These are phyloP conservation scores for Drosophila subpulchrella DNA, from an alignment of 1,140 invertebrate species.

Conservation along the genomic window DNA sequence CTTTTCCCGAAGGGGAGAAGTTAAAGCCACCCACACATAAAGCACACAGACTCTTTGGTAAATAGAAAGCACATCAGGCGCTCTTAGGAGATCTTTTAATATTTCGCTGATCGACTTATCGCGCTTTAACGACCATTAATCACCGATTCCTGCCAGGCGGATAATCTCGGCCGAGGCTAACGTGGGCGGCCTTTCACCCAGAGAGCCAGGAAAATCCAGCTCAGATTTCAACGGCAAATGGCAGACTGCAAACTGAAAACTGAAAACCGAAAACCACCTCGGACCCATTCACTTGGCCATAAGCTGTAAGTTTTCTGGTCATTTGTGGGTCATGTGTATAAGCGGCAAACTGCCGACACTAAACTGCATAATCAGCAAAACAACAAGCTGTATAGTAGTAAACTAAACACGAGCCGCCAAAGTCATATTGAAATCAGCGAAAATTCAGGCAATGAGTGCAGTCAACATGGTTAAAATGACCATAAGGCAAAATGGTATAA, in stretches of 20 bases:
- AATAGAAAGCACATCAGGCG: constrained; percentile 35
- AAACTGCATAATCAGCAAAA: constrained; percentile 56
- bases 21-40: constrained; percentile 2
- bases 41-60: neutral
- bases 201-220: constrained; percentile 43
- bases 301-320: constrained; percentile 39
- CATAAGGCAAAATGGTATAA: neutral
- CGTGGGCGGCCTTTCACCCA: constrained; percentile 49
- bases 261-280: constrained; percentile 9
- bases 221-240: constrained; percentile 51
- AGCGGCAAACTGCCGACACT: constrained; percentile 28
- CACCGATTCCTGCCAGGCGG: constrained; percentile 37
- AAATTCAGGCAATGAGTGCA: constrained; percentile 63
- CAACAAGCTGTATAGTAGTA: constrained; percentile 13
- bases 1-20: constrained; percentile 22
- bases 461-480: constrained; percentile 44
- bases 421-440: constrained; percentile 27
- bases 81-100: constrained; percentile 30
- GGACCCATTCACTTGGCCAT: constrained; percentile 50
- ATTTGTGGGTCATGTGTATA: constrained; percentile 72
- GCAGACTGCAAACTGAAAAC: constrained; percentile 12
- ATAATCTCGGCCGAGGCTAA: constrained; percentile 29
- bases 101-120: constrained; percentile 47
- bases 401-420: constrained; percentile 26
- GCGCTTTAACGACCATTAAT: constrained; percentile 49